These are phyloP conservation scores for Thera britannica DNA, from an alignment of 2,888 invertebrate species.

Conservation along the genomic window DNA sequence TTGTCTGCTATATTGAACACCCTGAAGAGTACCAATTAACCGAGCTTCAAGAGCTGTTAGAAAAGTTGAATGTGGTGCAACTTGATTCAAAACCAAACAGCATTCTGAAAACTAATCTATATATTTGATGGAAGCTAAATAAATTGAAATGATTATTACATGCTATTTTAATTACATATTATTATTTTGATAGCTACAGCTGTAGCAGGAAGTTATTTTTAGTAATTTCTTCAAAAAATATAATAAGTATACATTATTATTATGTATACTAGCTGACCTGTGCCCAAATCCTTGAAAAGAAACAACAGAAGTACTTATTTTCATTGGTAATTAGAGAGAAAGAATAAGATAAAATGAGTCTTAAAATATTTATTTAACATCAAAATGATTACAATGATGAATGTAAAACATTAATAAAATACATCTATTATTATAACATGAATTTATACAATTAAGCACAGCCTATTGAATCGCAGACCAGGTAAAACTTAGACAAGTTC, in stretches of 20 bases:
- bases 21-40: constrained; percentile 64
- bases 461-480: constrained; percentile 82
- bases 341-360: constrained; percentile 12
- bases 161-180: background rate
- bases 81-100: constrained; percentile 49
- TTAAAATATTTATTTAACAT: constrained; percentile 66
- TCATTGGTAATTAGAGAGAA: background rate
- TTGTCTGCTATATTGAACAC: constrained; percentile 69
- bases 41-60: constrained; percentile 62
- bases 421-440: constrained; percentile 51
- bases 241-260: too few species aligned
- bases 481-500: background rate
- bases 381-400: constrained; percentile 57
- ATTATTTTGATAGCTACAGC: background rate
- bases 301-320: background rate
- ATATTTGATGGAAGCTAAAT: constrained; percentile 57
- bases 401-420: constrained; percentile 54
- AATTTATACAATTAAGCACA: constrained; percentile 75
- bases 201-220: background rate
- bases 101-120: constrained; percentile 70
- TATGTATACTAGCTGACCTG: too few species aligned
- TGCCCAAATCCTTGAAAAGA: too few species aligned
- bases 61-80: constrained; percentile 60
- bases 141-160: constrained; percentile 14
- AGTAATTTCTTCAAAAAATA: too few species aligned